Conservation (phyloP, 2,888 invertebrate genomes). For the Seira musarum region DNA sequence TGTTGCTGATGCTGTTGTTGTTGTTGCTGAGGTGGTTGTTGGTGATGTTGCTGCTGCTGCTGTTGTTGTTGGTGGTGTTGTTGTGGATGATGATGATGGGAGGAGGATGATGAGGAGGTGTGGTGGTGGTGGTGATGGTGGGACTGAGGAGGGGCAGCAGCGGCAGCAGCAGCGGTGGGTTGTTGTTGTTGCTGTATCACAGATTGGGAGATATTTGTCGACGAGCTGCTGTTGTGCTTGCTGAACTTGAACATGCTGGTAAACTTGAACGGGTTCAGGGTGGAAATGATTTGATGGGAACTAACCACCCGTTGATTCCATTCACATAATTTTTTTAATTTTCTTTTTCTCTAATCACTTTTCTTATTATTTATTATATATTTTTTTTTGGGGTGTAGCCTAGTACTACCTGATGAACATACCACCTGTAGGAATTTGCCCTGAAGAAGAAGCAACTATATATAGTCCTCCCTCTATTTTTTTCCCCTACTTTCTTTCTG, state of each 20-base stretch:
- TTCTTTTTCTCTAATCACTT: slow-evolving; percentile 10
- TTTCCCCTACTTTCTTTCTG: no score
- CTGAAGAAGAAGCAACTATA: no score
- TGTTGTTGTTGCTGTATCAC: slow-evolving; percentile 9
- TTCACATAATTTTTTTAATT: slow-evolving; percentile 9
- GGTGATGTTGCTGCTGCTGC: background rate
- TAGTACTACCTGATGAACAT: slow-evolving; percentile 65
- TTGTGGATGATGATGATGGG: no score
- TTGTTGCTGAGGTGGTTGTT: background rate
- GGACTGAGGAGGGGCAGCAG: background rate
- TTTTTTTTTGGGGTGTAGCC: no score
- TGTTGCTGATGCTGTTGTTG: no score
- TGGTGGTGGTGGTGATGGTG: slow-evolving; percentile 7
- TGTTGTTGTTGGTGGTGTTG: background rate
- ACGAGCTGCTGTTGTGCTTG: background rate
- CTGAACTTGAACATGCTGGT: background rate
- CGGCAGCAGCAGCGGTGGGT: background rate
- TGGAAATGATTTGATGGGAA: no score
- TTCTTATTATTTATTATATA: background rate
- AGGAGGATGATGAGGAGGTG: no score
- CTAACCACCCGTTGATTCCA: no score
- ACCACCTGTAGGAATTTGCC: slow-evolving; percentile 66
- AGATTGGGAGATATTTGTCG: background rate
- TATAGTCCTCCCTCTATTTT: no score
- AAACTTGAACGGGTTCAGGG: background rate